These are phyloP conservation scores for Antitype chi DNA, from an alignment of 2,888 invertebrate genomes.

Conservation along the genomic window DNA sequence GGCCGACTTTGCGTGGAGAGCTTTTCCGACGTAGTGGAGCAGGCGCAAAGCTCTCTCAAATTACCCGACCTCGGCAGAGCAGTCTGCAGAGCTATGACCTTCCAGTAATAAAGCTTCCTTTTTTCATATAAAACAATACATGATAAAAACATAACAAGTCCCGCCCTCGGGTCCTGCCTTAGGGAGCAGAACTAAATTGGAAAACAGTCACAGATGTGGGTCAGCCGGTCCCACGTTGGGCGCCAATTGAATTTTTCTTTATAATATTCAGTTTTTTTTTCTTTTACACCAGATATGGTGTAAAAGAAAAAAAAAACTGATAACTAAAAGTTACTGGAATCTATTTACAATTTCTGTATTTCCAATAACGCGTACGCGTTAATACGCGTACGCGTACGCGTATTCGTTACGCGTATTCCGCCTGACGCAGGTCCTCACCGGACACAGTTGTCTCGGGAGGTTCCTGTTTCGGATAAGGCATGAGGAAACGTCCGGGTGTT, in stretches of 20 bases:
- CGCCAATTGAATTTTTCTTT: constrained; percentile 22
- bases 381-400: too few relatives aligned
- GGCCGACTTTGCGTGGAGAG: constrained; percentile 94
- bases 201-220: neutral
- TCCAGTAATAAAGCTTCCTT: constrained; percentile 89
- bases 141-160: neutral
- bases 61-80: constrained; percentile 93
- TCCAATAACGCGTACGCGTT: too few relatives aligned
- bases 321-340: neutral
- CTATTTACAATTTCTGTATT: neutral
- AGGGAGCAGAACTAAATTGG: constrained; percentile 9
- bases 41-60: constrained; percentile 91
- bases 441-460: too few relatives aligned
- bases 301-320: too few relatives aligned
- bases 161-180: neutral
- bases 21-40: constrained; percentile 90
- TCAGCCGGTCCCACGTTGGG: constrained; percentile 26
- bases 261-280: neutral
- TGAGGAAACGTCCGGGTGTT: too few relatives aligned
- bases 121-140: constrained; percentile 2
- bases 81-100: constrained; percentile 94
- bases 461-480: too few relatives aligned
- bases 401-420: too few relatives aligned
- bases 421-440: too few relatives aligned
- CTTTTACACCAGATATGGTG: neutral